Conservation (phyloP, 1,140 invertebrate species). For the Ruditapes philippinarum region DNA sequence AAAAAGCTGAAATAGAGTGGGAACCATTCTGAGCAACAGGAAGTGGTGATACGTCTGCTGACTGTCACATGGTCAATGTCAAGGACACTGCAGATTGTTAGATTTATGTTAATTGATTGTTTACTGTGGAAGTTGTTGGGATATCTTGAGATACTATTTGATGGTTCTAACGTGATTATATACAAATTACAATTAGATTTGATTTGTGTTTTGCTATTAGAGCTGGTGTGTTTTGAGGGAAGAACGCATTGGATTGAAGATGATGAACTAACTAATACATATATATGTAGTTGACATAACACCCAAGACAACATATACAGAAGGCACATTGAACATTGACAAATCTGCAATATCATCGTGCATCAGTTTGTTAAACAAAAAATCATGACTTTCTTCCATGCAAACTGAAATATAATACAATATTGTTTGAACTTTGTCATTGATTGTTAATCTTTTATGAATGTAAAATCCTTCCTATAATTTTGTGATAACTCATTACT, state of each 20-base stretch:
- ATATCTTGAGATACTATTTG: slow-evolving; percentile 7
- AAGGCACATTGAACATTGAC: background rate
- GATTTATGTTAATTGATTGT: background rate
- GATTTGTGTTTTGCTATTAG: slow-evolving; percentile 36
- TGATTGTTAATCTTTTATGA: too few relatives aligned
- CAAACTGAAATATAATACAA: too few relatives aligned
- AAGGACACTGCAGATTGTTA: slow-evolving; percentile 49
- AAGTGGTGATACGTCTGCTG: slow-evolving; percentile 14
- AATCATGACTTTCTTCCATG: too few relatives aligned
- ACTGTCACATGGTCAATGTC: slow-evolving; percentile 19
- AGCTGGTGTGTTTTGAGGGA: slow-evolving; percentile 24
- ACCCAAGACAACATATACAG: background rate
- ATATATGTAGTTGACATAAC: background rate
- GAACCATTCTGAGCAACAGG: background rate
- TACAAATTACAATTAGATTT: slow-evolving; percentile 34
- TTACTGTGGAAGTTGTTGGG: slow-evolving; percentile 50
- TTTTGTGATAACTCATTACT: too few relatives aligned
- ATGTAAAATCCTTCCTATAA: too few relatives aligned
- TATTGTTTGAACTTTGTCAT: too few relatives aligned
- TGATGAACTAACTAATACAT: background rate
- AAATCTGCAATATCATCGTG: too few relatives aligned
- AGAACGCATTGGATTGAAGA: slow-evolving; percentile 46
- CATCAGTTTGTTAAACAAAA: background rate
- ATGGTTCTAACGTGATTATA: slow-evolving; percentile 37
- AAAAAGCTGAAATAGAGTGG: background rate